Evolutionary conservation across 2,888 invertebrate species (phyloP), one percentile per base, ranked within the genome.

Genomic region (Clivina fossor): DNA sequence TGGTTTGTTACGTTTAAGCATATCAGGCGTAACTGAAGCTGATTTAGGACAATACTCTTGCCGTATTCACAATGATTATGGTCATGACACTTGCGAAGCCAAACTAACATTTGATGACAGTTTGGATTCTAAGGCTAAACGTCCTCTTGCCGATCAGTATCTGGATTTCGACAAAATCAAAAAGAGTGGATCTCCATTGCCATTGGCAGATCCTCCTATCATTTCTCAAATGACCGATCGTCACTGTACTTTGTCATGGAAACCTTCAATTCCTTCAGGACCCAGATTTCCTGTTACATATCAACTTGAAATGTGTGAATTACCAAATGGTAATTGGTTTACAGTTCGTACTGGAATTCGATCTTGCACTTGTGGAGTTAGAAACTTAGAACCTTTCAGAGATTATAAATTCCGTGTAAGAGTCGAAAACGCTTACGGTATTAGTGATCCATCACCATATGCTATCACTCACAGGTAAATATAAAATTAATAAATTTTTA

Each of bases 371-470:
- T 93, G 92, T 73, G 93, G 94, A 69, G 87, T 96, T 57, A 81
- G 88, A 60, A 91, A 93, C 72, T 76, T 98, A 60, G 88, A 92
- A 68, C 94, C 97, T 1, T 91, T 92, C 78, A 82, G 90, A 60
- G 96, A 97, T 75, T 99, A 99, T 76, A 88, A 90, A 72, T 95
- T 97, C 80, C 82, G 99, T 58, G 85, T 98, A 30, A 82, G 96
- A 28, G 98, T 98, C 2, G 96, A 97, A 72, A 99, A 98, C 76
- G 91, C 93, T 71, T 93, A 90, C 71, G 98, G 98, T 35, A 85
- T 95, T 61, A 94, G 94, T 74, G 97, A 98, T 70, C 97, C 98
- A 0, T 95, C 95, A 54, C 95, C 96, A 1, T 89, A 86, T 69
- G 90, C 91, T 1, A 80, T 86, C 65, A 93, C 93, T 0, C 86